These are phyloP conservation scores for Microchirus variegatus DNA, from an alignment of 2,797 vertebrate genomes.

Conservation along the genomic window DNA sequence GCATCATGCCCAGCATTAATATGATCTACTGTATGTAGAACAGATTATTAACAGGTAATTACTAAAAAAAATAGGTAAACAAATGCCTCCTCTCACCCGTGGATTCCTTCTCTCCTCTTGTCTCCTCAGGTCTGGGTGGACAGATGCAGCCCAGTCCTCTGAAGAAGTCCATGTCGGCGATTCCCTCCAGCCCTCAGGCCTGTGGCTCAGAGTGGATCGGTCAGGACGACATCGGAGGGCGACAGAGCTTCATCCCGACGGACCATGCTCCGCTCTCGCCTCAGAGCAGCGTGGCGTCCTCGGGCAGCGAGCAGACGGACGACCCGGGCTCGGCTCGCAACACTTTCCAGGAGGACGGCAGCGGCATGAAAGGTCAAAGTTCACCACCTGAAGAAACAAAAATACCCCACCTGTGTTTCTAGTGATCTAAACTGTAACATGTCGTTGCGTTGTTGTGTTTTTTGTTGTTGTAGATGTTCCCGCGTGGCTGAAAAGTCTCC, in stretches of 20 bases:
- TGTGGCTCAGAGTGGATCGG: constrained; percentile 88
- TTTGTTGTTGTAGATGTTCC: constrained; percentile 85
- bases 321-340: constrained; percentile 88
- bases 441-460: background rate
- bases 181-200: constrained; percentile 85
- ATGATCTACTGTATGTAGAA: too few species aligned
- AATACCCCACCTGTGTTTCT: too few species aligned
- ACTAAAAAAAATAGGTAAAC: background rate
- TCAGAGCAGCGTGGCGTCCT: constrained; percentile 96
- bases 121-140: constrained; percentile 84
- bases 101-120: constrained; percentile 17
- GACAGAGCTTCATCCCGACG: constrained; percentile 81
- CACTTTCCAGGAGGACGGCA: constrained; percentile 95
- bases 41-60: too few species aligned
- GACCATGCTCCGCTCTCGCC: constrained; percentile 94
- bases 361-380: constrained; percentile 94
- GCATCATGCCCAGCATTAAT: too few species aligned
- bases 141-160: constrained; percentile 90
- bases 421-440: constrained; percentile 16
- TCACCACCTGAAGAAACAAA: too few species aligned
- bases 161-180: constrained; percentile 90
- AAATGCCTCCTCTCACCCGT: constrained; percentile 16
- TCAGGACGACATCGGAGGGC: constrained; percentile 84
- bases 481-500: constrained; percentile 94
- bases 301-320: constrained; percentile 95